Base-by-base conservation (phyloP, 2,888 invertebrate species). In the Epsilonema sp. region DNA sequence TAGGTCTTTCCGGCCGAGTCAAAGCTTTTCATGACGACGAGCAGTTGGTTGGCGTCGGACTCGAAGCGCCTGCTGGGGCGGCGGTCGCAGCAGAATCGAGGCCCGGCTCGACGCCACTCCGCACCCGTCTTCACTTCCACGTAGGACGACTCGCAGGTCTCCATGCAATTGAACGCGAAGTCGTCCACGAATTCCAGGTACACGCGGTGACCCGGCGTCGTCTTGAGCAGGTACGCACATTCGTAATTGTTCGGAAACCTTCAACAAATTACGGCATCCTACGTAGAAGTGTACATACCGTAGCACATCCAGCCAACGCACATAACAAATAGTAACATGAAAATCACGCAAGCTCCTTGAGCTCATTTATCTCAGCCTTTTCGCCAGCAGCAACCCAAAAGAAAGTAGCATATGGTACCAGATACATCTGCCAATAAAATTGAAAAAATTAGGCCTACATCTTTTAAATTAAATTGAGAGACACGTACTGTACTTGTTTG, bases 111-210 rank as follows among this genome's bases (percentile, higher is more conserved):
- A 5, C 60, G 44, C 37, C 56, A 56, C 47, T 62, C 59, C 13
- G 52, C 52, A 5, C 57, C 55, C 36, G 54, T 51, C 48, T 63
- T 63, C 5, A 63, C 46, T 50, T 63, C 63, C 1, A 63, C 57
- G 45, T 54, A 63, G 1, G 59, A 58, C 43, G 55, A 56, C 43
- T 61, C 62, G 43, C 63, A 63, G 1, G 63, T 57, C 36, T 59
- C 60, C 44, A 57, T 56, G 48, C 63, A 63, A 2, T 54, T 46
- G 36, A 61, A 60, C 26, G 57, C 54, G 41, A 62, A 62, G n/a
- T n/a, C 19, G 2, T 53, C 57, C 38, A 51, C 54, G 40, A 63
- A 62, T 37, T 60, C 53, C 24, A 63, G 42, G 44, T 45, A 52
- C 11, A 58, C 47, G 8, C 49, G 44, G n/a, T 52, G 50, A 3